Evolutionary conservation across 2,113 vertebrate species (phyloP).

Genomic region (Phalacrocorax brasilianus): DNA sequence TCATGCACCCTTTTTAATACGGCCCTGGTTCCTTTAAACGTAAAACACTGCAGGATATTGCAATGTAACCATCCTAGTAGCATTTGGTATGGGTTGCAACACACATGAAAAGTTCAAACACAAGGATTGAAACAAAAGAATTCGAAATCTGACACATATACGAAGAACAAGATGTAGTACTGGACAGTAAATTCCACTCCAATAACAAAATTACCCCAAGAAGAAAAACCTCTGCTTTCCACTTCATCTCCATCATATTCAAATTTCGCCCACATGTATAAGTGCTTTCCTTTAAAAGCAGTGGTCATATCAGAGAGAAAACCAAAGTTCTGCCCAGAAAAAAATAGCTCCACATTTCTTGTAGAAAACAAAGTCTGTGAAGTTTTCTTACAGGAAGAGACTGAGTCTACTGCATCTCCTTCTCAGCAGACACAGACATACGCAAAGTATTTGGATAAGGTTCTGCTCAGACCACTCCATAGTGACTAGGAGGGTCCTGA

Average conservation of each 20-base stretch:
- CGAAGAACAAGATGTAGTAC: constrained; percentile 2
- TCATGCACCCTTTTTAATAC: not conserved
- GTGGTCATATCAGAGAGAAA: not conserved
- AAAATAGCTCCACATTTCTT: not conserved
- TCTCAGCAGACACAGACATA: not conserved
- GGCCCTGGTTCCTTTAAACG: not conserved
- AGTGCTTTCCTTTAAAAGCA: not conserved
- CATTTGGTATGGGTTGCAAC: constrained; percentile 4
- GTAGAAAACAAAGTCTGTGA: not conserved
- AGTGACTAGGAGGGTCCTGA: not conserved
- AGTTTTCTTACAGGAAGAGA: not conserved
- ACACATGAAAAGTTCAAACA: constrained; percentile 19
- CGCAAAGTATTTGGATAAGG: not conserved
- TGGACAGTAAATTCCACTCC: constrained; percentile 14
- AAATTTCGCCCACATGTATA: constrained; percentile 15
- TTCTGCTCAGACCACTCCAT: not conserved
- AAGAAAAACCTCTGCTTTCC: not conserved
- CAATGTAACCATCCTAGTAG: not conserved
- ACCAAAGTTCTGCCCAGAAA: not conserved
- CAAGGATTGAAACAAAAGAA: constrained; percentile 1
- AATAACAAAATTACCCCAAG: constrained; percentile 3
- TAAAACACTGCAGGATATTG: not conserved
- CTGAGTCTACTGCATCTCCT: not conserved
- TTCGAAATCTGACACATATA: not conserved
- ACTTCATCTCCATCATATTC: not conserved